Evolutionary conservation across 2,888 invertebrate species (phyloP).

Genomic region (Lasioglossum villosulum): DNA sequence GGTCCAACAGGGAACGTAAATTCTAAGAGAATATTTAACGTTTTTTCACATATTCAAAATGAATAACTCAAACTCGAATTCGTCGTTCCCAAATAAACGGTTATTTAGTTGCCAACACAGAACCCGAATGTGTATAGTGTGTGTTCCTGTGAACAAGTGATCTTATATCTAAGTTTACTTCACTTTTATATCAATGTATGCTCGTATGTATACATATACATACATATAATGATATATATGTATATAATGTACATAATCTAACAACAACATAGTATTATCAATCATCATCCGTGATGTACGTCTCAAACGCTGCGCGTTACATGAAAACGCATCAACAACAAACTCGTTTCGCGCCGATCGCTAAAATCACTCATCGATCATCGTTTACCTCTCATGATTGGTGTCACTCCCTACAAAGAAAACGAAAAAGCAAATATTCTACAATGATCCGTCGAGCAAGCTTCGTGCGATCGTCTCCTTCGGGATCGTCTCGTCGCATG

Average conservation of each 20-base stretch:
- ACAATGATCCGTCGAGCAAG: constrained; percentile 73
- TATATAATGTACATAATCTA: constrained; percentile 80
- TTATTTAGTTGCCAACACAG: constrained; percentile 8
- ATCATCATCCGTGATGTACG: constrained; percentile 73
- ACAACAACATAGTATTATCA: constrained; percentile 84
- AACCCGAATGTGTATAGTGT: constrained; percentile 10
- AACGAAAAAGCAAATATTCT: not conserved
- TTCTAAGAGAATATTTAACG: not conserved
- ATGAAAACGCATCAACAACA: constrained; percentile 79
- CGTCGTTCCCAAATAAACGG: constrained; percentile 31
- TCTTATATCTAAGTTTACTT: constrained; percentile 76
- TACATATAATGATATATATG: constrained; percentile 76
- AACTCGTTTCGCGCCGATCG: constrained; percentile 74
- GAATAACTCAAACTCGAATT: not conserved
- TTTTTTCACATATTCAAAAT: not conserved
- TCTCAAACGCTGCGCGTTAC: constrained; percentile 78
- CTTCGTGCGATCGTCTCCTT: constrained; percentile 73
- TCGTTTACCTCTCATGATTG: constrained; percentile 7
- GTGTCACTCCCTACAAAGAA: constrained; percentile 20
- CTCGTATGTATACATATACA: constrained; percentile 75
- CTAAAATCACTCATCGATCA: constrained; percentile 63
- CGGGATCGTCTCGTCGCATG: not conserved
- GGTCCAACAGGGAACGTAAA: not conserved
- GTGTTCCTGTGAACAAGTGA: constrained; percentile 64
- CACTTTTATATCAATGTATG: constrained; percentile 79